Evolutionary conservation across 1,140 invertebrate genomes (phyloP), one percentile per base, ranked within the genome.

Genomic region (Apolygus lucorum): DNA sequence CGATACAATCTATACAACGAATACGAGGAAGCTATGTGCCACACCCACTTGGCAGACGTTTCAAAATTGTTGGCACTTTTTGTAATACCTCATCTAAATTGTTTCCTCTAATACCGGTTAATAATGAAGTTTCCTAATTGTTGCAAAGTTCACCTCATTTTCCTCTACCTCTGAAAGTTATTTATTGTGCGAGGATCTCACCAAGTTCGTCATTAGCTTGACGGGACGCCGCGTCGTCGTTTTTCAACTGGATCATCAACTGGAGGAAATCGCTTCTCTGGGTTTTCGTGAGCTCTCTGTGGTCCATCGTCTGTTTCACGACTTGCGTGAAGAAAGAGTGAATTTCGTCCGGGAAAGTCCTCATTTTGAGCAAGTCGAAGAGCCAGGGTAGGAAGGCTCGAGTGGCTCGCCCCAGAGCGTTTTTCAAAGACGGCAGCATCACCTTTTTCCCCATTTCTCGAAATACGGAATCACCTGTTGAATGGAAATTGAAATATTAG

Each of bases 251-350:
- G 1, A 74, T 65, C 69, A 77, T 69, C 14, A 74, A 29, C 1
- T 78, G 73, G 0, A 77, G 34, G 65, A 78, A 74, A 28, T 79
- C 77, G n/a, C 73, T 73, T 54, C 73, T 74, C 1, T 52, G 4
- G 4, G 65, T 28, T 4, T 59, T 28, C 2, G 74, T 73, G 2
- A 63, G 24, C 26, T 70, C 29, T 28, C 77, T 73, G 14, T 73
- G 68, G 4, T 73, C 64, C 24, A 77, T 64, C 0, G 77, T 68
- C 2, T 75, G 73, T 0, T 52, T 52, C 0, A 76, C 64, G 0
- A 75, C 63, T 17, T 71, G 63, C 0, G 67, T 71, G n/a, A 77
- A 76, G 26, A 69, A 74, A 13, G 68, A n/a, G 17, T 75, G 63
- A 11, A 73, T 66, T 22, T 75, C 68, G 0, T 68, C 17, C 4